A percentile compares a stretch with the other conserved stretches of the same genome.
Evolutionary conservation across 2,797 vertebrate species (phyloP).

Genomic region (Neosilurus mollespiculum): DNA sequence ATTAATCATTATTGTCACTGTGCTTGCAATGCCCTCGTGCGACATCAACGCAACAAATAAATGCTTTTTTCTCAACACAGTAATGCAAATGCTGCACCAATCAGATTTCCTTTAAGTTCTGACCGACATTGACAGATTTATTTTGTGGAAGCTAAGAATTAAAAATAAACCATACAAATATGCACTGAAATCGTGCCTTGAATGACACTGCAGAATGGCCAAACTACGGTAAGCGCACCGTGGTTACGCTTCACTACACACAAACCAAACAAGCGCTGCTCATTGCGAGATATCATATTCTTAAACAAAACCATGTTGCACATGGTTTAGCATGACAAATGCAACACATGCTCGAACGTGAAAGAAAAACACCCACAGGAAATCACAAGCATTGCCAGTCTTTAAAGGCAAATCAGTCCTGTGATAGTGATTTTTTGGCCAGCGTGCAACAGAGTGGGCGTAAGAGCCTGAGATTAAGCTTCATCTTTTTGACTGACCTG

Average conservation of each 20-base stretch:
- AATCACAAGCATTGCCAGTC: slow-evolving; percentile 8
- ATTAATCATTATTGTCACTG: neutral
- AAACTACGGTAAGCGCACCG: neutral
- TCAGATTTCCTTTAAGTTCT: neutral
- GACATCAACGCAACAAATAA: neutral
- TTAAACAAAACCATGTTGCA: slow-evolving; percentile 22
- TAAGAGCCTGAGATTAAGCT: slow-evolving; percentile 41
- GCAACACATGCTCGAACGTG: slow-evolving; percentile 16
- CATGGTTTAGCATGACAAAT: slow-evolving; percentile 15
- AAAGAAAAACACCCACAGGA: slow-evolving; percentile 18
- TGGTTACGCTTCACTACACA: neutral
- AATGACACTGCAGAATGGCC: neutral
- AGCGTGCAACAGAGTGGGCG: slow-evolving; percentile 5
- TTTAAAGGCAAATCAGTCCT: slow-evolving; percentile 17
- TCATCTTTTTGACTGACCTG: slow-evolving; percentile 31
- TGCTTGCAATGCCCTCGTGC: neutral
- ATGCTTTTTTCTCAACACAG: neutral
- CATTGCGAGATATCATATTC: neutral
- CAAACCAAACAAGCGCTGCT: slow-evolving; percentile 13
- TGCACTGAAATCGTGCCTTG: neutral
- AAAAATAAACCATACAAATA: neutral
- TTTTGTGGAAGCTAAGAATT: neutral
- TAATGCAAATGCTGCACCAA: neutral
- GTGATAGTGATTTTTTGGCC: slow-evolving; percentile 17
- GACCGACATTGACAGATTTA: neutral